These are phyloP conservation scores for Sphaerophoria rueppellii DNA, from an alignment of 2,888 invertebrate genomes.

Conservation along the genomic window DNA sequence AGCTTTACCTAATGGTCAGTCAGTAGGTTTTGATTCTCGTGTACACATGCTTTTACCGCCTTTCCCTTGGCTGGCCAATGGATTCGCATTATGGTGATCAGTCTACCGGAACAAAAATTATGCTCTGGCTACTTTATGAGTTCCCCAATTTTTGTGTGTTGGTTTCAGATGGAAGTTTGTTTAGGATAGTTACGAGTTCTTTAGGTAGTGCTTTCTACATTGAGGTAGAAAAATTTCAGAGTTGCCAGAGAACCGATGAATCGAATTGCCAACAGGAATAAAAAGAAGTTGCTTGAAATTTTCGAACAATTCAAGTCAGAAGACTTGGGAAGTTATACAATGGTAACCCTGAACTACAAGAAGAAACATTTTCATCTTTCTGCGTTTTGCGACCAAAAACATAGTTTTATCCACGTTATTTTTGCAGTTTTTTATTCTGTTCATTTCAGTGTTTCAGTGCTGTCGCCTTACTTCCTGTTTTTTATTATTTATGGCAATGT, in stretches of 20 bases:
- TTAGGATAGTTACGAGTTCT: background rate
- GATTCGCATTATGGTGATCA: conserved; percentile 57
- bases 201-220: background rate
- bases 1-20: conserved; percentile 28
- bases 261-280: background rate
- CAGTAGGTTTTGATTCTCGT: conserved; percentile 45
- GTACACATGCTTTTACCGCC: conserved; percentile 10
- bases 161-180: background rate
- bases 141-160: conserved; percentile 8
- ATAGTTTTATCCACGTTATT: conserved; percentile 56
- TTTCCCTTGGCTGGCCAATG: conserved; percentile 21
- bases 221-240: background rate
- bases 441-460: no score
- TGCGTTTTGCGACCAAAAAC: conserved; percentile 31
- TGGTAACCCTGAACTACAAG: conserved; percentile 9
- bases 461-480: conserved; percentile 58
- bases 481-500: conserved; percentile 9
- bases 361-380: conserved; percentile 8
- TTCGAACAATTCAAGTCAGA: no score
- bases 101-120: conserved; percentile 67
- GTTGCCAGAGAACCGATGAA: background rate
- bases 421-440: background rate
- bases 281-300: background rate
- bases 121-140: conserved; percentile 32
- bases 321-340: background rate